A percentile compares a stretch with the other conserved stretches of the same genome.
phyloP scores from a whole-genome alignment of 2,797 vertebrate genomes.

The Anguilla pacifica region DNA sequence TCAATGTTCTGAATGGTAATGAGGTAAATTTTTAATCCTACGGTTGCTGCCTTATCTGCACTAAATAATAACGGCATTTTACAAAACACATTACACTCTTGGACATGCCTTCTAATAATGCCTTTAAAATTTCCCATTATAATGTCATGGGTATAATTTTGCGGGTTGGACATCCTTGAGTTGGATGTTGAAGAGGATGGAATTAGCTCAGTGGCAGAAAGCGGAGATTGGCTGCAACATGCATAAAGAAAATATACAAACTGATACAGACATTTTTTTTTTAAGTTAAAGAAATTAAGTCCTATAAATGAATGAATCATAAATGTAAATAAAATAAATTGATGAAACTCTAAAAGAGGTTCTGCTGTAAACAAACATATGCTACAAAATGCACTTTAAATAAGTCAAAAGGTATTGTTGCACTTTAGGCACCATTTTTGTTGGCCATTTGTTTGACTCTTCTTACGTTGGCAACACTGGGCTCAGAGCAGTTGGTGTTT shows the following conservation, averaged over 20 bases:
- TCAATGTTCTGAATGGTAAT: slow-evolving; percentile 17
- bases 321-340: too few relatives aligned
- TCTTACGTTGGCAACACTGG: too few relatives aligned
- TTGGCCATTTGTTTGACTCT: too few relatives aligned
- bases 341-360: too few relatives aligned
- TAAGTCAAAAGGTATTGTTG: too few relatives aligned
- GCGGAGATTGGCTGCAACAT: not conserved
- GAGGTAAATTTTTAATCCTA: not conserved
- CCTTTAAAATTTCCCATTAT: not conserved
- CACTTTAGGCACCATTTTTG: too few relatives aligned
- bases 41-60: slow-evolving; percentile 18
- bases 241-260: too few relatives aligned
- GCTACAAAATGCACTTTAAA: not conserved
- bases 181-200: not conserved
- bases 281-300: not conserved
- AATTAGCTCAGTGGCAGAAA: not conserved
- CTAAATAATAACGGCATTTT: slow-evolving; percentile 8
- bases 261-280: not conserved
- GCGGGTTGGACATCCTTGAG: not conserved
- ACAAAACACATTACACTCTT: not conserved
- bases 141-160: not conserved
- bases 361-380: too few relatives aligned
- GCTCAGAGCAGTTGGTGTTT: too few relatives aligned
- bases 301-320: too few relatives aligned
- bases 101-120: not conserved